These are phyloP conservation scores for Aepyceros melampus DNA, from an alignment of 2,113 vertebrate genomes.

Conservation along the genomic window DNA sequence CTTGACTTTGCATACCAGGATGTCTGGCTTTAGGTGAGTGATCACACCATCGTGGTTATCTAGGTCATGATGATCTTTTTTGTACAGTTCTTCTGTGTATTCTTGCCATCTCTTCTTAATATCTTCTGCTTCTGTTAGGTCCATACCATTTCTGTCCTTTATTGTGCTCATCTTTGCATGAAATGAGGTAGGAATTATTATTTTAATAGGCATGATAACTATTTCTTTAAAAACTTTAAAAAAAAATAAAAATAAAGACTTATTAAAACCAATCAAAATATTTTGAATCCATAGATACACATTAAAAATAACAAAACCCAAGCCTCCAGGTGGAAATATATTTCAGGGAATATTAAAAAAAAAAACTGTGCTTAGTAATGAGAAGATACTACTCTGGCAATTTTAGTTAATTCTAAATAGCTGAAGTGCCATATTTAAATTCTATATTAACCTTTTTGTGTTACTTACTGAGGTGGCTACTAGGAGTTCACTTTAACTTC, in stretches of 20 bases:
- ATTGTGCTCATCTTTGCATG: neutral
- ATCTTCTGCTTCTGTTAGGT: neutral
- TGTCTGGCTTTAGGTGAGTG: neutral
- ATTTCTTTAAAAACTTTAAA: neutral
- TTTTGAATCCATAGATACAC: neutral
- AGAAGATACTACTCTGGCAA: neutral
- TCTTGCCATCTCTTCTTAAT: neutral
- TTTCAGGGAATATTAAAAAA: neutral
- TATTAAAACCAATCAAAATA: neutral
- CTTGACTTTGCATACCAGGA: neutral
- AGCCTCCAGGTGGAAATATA: neutral
- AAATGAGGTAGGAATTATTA: neutral
- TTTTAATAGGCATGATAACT: neutral
- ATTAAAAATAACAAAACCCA: neutral
- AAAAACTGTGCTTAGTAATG: neutral
- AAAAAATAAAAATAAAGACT: neutral
- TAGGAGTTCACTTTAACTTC: neutral
- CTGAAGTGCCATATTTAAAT: neutral
- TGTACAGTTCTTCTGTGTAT: neutral
- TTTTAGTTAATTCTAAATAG: neutral
- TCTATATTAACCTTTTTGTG: neutral
- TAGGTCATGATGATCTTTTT: neutral
- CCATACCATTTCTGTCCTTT: neutral
- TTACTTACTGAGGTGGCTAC: neutral
- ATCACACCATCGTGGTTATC: neutral